Evolutionary conservation across 2,888 invertebrate species (phyloP).

Genomic region (Leucophenga montana): DNA sequence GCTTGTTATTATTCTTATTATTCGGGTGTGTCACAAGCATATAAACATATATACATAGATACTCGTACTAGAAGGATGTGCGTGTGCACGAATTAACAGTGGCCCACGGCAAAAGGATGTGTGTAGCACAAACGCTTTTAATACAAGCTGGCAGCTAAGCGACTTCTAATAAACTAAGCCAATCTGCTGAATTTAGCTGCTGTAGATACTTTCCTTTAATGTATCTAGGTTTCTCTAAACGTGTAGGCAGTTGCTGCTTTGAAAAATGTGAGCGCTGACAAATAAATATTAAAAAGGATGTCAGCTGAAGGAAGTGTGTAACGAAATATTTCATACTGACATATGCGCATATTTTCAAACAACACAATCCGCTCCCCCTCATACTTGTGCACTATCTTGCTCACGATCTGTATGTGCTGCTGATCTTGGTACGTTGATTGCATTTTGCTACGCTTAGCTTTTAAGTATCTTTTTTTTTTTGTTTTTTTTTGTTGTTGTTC

Average conservation of each 20-base stretch:
- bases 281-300: slow-evolving; percentile 37
- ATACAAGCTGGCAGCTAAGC: slow-evolving; percentile 17
- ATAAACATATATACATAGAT: not conserved
- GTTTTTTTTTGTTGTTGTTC: not conserved
- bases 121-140: slow-evolving; percentile 7
- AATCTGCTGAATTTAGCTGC: not conserved
- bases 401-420: not conserved
- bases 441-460: slow-evolving; percentile 15
- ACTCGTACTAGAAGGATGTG: not conserved
- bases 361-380: not conserved
- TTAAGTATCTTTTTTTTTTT: not conserved
- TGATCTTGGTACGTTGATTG: slow-evolving; percentile 31
- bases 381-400: not conserved
- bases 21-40: slow-evolving; percentile 14
- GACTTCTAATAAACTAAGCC: slow-evolving; percentile 13
- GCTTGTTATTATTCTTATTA: slow-evolving; percentile 19
- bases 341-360: slow-evolving; percentile 31
- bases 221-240: too few species aligned
- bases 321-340: slow-evolving; percentile 34
- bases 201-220: too few species aligned
- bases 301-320: slow-evolving; percentile 34
- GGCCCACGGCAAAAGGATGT: slow-evolving; percentile 20
- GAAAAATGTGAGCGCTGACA: slow-evolving; percentile 15
- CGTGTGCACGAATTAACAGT: slow-evolving; percentile 3
- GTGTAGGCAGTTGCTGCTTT: slow-evolving; percentile 20